Evolutionary conservation across 2,113 vertebrate species (phyloP).

Genomic region (Tricholaema leucomelas): DNA sequence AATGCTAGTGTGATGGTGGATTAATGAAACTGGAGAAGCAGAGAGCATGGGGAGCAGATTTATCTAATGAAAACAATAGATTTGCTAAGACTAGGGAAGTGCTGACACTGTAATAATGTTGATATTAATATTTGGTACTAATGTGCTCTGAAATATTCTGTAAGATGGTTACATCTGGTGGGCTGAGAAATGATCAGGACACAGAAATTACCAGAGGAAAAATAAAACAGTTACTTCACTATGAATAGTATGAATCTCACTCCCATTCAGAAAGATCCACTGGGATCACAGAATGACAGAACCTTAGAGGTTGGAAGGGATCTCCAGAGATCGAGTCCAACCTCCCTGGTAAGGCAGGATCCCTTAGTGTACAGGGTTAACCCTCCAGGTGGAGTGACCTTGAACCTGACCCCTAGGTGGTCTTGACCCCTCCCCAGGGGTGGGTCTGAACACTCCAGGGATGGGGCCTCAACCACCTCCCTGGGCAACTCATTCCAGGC

Average conservation of each 20-base stretch:
- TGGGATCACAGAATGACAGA: no score
- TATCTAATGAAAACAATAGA: conserved; percentile 70
- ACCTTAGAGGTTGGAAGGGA: no score
- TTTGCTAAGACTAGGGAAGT: conserved; percentile 46
- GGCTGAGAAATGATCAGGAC: background rate
- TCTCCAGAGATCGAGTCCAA: no score
- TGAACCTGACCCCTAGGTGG: no score
- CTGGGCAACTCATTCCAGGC: no score
- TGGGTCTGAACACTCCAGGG: no score
- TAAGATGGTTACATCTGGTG: background rate
- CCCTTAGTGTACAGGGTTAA: no score
- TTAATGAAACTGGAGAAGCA: conserved; percentile 64
- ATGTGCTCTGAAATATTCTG: no score
- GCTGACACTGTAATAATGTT: conserved; percentile 51
- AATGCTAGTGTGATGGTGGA: background rate
- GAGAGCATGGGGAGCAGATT: conserved; percentile 34
- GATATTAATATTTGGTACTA: conserved; percentile 59
- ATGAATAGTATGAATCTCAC: background rate
- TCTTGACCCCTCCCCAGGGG: no score
- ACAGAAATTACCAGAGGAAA: background rate
- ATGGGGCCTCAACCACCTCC: no score
- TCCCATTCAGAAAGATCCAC: background rate
- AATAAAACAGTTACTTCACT: background rate
- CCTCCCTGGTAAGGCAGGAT: no score
- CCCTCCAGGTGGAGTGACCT: no score